Percentiles rank a stretch among this genome's conserved stretches.
Evolutionary conservation across 2,888 invertebrate species (phyloP).

Genomic region (Mesodorylaimus sp.): DNA sequence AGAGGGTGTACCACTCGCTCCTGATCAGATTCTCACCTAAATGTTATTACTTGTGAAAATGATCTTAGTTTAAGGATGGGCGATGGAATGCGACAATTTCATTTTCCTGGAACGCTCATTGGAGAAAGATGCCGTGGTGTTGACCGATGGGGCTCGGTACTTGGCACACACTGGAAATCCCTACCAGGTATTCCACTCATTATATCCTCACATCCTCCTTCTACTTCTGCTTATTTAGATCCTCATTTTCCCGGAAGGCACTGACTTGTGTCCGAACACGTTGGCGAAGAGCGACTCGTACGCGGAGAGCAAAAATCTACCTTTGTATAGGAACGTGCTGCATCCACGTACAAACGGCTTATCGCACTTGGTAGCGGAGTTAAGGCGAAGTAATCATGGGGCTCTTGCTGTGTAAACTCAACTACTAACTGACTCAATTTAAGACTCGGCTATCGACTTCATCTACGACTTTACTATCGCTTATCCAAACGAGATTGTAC

Average conservation of each 20-base stretch:
- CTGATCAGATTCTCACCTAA: no score
- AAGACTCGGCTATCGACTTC: conserved; percentile 46
- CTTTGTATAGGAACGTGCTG: conserved; percentile 51
- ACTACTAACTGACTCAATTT: conserved; percentile 2
- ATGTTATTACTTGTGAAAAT: no score
- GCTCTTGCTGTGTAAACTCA: conserved; percentile 1
- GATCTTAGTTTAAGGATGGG: no score
- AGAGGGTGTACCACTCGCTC: no score
- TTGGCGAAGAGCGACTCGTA: conserved; percentile 50
- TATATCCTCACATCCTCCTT: neutral
- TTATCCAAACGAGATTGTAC: conserved; percentile 55
- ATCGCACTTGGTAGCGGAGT: conserved; percentile 36
- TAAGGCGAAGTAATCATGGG: conserved; percentile 36
- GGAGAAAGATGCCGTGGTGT: conserved; percentile 50
- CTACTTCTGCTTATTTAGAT: conserved; percentile 38
- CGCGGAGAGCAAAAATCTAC: conserved; percentile 47
- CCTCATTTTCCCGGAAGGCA: conserved; percentile 67
- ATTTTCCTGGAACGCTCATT: conserved; percentile 64
- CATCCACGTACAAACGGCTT: conserved; percentile 70
- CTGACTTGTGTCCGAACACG: conserved; percentile 54
- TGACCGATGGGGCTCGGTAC: conserved; percentile 52
- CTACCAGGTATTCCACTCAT: conserved; percentile 30
- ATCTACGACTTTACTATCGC: conserved; percentile 72
- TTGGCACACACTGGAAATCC: conserved; percentile 47
- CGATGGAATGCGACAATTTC: conserved; percentile 69